Base-by-base conservation (phyloP, 2,113 vertebrate genomes). In the Corythaixoides concolor region DNA sequence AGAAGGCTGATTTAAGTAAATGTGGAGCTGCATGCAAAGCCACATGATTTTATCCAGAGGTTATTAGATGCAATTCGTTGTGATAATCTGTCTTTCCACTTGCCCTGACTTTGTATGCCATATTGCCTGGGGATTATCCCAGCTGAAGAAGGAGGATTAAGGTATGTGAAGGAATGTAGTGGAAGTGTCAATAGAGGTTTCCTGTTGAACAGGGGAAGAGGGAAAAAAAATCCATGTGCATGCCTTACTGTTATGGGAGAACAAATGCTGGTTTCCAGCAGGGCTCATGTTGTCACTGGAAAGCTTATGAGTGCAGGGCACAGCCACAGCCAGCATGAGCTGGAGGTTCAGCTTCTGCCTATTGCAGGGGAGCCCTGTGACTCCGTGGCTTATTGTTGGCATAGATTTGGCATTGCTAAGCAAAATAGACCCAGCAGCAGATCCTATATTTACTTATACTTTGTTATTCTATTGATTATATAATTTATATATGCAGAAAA, bases 1-100 rank as follows among this genome's bases (percentile, higher is more conserved):
- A 80, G 76, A 76, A 87, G 41, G 21, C 30, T 91, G 76, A 78
- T 94, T 85, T 83, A 79, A 89, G 70, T 50, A 85, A 76, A 88
- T 56, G 43, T 59, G 66, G 84, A 79, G 22, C 80, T 21, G 30
- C 1, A 8, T 62, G 66, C 66, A 78, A 94, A 95, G 74, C 56
- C 91, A 70, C 2, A 4, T 20, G 53, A 49, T 88, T 95, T 93
- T 74, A 84, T 90, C 43, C 59, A 66, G 52, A 76, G 58, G 55
- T 76, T 39, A 74, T 82, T 53, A 89, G 81, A 69, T 68, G 66
- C 66, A 80, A 70, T 59, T 80, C 11, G 0, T 53, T 63, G 55
- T 19, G 37, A 53, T 80, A 88, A 82, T 89, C 70, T 75, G 3
- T 68, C 88, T 85, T 79, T 73, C 67, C 14, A 24, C 55, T 89